Conservation (phyloP, 53 echinoderm and acorn worm genomes). For the Mesocentrotus franciscanus region DNA sequence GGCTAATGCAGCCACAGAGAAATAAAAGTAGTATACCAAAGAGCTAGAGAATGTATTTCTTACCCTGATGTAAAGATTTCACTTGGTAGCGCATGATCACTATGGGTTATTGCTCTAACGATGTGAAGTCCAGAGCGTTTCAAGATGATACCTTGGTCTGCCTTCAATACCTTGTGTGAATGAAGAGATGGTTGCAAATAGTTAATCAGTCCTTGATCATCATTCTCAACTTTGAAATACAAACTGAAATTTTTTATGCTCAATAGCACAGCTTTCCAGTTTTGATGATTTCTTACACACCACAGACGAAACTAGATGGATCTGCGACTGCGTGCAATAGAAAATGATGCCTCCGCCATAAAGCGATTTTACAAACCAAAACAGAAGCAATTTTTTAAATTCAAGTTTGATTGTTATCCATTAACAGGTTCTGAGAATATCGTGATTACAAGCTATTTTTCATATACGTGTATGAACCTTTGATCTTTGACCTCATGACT, state of each 20-base stretch:
- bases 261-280: too few species aligned
- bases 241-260: neutral
- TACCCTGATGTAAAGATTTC: constrained; percentile 80
- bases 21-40: neutral
- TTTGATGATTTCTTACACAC: too few species aligned
- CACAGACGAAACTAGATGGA: too few species aligned
- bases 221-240: neutral
- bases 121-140: constrained; percentile 79
- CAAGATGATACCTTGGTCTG: constrained; percentile 74
- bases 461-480: too few species aligned
- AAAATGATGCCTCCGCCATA: too few species aligned
- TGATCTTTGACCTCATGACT: too few species aligned
- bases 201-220: neutral
- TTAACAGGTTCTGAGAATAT: too few species aligned
- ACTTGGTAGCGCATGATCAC: constrained; percentile 71
- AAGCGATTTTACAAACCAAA: too few species aligned
- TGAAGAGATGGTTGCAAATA: neutral
- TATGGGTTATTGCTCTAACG: constrained; percentile 73
- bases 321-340: too few species aligned
- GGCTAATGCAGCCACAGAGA: neutral
- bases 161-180: constrained; percentile 71
- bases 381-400: too few species aligned
- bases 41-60: neutral
- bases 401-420: too few species aligned
- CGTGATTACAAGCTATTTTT: too few species aligned